Conservation (phyloP, 2,888 invertebrate genomes). For the Pachymerium ferrugineum region DNA sequence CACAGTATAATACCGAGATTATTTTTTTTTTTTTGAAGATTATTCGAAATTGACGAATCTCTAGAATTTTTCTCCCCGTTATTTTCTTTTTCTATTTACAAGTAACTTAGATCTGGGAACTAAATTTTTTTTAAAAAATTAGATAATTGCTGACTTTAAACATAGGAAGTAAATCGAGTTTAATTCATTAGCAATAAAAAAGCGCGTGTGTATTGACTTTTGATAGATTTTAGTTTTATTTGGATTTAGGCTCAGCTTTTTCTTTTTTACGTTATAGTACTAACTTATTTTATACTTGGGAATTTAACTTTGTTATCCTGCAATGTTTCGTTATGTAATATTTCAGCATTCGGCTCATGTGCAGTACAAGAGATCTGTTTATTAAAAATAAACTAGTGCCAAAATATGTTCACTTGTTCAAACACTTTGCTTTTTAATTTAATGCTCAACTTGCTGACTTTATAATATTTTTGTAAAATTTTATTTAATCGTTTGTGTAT, state of each 20-base stretch:
- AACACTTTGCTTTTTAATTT: neutral
- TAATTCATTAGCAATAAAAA: conserved; percentile 7
- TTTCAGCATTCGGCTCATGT: neutral
- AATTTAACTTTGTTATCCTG: conserved; percentile 23
- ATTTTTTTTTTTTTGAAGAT: neutral
- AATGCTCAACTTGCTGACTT: conserved; percentile 20
- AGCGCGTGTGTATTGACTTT: neutral
- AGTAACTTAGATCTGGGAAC: conserved; percentile 23
- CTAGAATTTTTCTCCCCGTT: too few relatives aligned
- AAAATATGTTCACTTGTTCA: conserved; percentile 5
- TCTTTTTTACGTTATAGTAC: neutral
- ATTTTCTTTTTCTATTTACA: too few relatives aligned
- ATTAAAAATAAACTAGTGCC: neutral
- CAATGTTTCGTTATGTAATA: conserved; percentile 24
- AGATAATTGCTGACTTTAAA: too few relatives aligned
- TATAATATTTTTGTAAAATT: conserved; percentile 4
- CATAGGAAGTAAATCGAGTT: too few relatives aligned
- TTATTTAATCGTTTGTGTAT: neutral
- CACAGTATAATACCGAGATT: neutral
- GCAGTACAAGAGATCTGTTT: neutral
- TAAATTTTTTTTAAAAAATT: too few relatives aligned
- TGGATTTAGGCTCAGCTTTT: conserved; percentile 20
- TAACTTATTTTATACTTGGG: conserved; percentile 27
- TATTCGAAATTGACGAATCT: neutral
- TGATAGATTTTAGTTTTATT: neutral